phyloP scores from a whole-genome alignment of 2,888 invertebrate species.

The Octonoba sinensis region DNA sequence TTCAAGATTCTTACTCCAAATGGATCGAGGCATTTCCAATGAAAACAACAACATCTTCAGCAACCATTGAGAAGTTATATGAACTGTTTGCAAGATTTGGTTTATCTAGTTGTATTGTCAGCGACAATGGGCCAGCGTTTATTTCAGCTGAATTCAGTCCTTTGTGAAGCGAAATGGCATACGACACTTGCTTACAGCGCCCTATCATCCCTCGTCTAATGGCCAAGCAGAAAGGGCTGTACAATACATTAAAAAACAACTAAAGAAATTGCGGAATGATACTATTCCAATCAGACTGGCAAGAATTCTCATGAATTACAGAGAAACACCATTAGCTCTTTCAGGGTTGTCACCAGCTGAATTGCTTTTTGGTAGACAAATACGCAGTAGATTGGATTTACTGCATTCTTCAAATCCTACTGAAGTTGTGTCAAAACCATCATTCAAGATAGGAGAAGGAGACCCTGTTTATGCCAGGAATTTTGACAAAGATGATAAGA shows the following conservation, averaged over 20 bases:
- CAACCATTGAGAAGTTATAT: too few relatives aligned
- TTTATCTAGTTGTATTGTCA: background rate
- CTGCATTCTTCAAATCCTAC: background rate
- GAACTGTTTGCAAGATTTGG: background rate
- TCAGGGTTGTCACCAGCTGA: background rate
- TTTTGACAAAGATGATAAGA: background rate
- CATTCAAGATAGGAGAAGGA: background rate
- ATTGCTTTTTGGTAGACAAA: background rate
- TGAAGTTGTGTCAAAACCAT: background rate
- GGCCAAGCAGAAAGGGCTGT: background rate
- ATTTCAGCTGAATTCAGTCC: background rate
- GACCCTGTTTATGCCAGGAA: background rate
- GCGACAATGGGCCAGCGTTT: background rate
- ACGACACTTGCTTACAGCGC: background rate
- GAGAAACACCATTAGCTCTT: background rate
- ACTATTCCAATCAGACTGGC: background rate
- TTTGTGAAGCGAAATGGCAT: background rate
- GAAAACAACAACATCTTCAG: background rate
- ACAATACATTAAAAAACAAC: background rate
- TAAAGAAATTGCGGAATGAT: background rate
- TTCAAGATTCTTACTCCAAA: too few relatives aligned
- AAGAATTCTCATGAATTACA: background rate
- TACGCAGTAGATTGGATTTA: background rate
- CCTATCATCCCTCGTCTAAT: too few relatives aligned
- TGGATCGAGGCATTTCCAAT: too few relatives aligned